Percentiles rank a stretch among this genome's conserved stretches.
These are phyloP conservation scores for Nylanderia fulva DNA, from an alignment of 1,140 invertebrate genomes.

Conservation along the genomic window DNA sequence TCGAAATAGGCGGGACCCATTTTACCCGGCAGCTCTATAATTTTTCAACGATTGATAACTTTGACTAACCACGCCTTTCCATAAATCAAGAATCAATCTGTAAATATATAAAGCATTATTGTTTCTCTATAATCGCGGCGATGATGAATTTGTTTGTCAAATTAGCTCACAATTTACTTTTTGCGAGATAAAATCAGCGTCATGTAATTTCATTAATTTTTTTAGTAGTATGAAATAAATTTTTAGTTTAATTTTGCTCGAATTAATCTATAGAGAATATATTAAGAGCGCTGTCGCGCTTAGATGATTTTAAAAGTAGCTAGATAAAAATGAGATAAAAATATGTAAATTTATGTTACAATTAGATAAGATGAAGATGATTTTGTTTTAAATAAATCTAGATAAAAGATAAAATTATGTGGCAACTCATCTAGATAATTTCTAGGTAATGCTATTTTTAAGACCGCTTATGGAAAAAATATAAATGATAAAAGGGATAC, in stretches of 20 bases:
- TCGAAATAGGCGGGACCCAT: slow-evolving; percentile 53
- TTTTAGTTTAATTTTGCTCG: background rate
- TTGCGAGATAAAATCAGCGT: background rate
- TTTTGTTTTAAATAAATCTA: too few relatives aligned
- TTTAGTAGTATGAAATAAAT: background rate
- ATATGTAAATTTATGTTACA: too few relatives aligned
- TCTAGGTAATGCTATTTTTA: too few relatives aligned
- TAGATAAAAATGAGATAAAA: too few relatives aligned
- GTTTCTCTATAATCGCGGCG: background rate
- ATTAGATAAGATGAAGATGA: too few relatives aligned
- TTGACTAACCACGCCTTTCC: slow-evolving; percentile 43
- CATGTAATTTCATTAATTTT: slow-evolving; percentile 7
- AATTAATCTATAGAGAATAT: background rate
- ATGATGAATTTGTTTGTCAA: background rate
- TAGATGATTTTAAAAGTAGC: too few relatives aligned
- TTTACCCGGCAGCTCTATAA: slow-evolving; percentile 32
- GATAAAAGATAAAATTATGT: too few relatives aligned
- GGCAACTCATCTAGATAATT: too few relatives aligned
- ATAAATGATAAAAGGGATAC: too few relatives aligned
- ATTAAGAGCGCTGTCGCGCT: too few relatives aligned
- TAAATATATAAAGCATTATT: background rate
- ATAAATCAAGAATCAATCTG: slow-evolving; percentile 57
- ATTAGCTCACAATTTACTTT: slow-evolving; percentile 3
- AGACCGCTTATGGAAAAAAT: too few relatives aligned
- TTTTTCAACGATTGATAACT: slow-evolving; percentile 48